Evolutionary conservation across 2,113 vertebrate genomes (phyloP).

Genomic region (Peromyscus leucopus): DNA sequence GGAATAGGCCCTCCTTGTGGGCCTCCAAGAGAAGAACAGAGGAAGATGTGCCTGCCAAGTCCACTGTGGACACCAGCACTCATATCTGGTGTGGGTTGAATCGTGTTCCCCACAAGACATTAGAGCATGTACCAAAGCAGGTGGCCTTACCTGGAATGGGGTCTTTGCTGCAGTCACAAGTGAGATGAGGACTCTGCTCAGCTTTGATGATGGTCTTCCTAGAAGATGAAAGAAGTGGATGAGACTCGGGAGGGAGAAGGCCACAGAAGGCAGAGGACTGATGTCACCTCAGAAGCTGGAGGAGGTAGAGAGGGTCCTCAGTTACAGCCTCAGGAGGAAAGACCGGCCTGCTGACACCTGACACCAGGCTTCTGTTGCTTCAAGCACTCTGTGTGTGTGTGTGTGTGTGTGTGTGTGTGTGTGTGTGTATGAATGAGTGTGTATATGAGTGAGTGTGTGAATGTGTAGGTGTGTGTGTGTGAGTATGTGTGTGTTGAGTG

Average conservation of each 20-base stretch:
- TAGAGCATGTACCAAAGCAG: not conserved
- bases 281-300: fast-evolving
- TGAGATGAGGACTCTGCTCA: fast-evolving
- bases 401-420: not conserved
- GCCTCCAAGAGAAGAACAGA: fast-evolving
- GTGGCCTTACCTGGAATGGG: not conserved
- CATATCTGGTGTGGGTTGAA: fast-evolving
- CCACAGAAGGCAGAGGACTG: fast-evolving
- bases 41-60: too few relatives aligned
- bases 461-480: not conserved
- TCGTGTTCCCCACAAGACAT: not conserved
- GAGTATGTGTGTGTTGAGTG: not conserved
- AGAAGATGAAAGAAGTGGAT: not conserved
- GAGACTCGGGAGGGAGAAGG: not conserved
- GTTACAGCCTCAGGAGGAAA: fast-evolving
- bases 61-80: fast-evolving
- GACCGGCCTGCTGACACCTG: fast-evolving
- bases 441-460: not conserved
- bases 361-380: too few relatives aligned
- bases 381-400: not conserved
- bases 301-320: fast-evolving
- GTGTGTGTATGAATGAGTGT: not conserved
- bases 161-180: not conserved
- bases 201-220: fast-evolving
- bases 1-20: fast-evolving